Evolutionary conservation across 2,888 invertebrate species (phyloP).

Genomic region (Drosophila paracracens): DNA sequence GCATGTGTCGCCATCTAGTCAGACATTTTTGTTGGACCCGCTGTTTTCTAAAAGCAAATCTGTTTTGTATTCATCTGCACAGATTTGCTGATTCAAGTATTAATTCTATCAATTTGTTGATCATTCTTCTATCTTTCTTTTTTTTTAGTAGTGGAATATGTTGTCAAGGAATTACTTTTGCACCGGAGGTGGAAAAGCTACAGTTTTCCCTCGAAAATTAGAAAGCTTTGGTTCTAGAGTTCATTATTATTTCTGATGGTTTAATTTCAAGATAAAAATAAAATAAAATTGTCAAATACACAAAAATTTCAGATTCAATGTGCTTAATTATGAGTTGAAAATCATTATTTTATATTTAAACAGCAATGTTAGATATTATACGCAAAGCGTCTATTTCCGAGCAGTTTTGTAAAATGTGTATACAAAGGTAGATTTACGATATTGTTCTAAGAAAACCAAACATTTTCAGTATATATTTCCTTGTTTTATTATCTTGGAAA

Average conservation of each 20-base stretch:
- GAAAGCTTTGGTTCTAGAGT: not conserved
- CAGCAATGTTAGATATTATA: not conserved
- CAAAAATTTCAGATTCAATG: not conserved
- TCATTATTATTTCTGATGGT: not conserved
- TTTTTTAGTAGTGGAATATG: not conserved
- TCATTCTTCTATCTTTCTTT: not conserved
- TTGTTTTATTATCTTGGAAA: not conserved
- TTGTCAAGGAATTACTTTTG: slow-evolving; percentile 11
- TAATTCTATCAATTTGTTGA: slow-evolving; percentile 24
- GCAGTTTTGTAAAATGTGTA: not conserved
- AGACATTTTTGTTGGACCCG: slow-evolving; percentile 12
- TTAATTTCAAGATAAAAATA: not conserved
- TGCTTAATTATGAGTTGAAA: not conserved
- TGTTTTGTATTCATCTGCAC: slow-evolving; percentile 5
- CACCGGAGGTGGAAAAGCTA: not conserved
- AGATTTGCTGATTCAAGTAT: slow-evolving; percentile 27
- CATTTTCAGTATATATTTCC: not conserved
- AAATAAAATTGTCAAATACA: not conserved
- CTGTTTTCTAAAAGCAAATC: slow-evolving; percentile 6
- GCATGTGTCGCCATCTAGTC: slow-evolving; percentile 14
- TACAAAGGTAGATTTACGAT: not conserved
- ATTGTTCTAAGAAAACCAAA: not conserved
- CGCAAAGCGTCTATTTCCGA: not conserved
- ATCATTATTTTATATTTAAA: not conserved
- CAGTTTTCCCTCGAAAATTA: not conserved